A percentile compares a stretch with the other conserved stretches of the same genome.
Conservation (phyloP, 1,140 invertebrate species). For the Choristoneura fumiferana region DNA sequence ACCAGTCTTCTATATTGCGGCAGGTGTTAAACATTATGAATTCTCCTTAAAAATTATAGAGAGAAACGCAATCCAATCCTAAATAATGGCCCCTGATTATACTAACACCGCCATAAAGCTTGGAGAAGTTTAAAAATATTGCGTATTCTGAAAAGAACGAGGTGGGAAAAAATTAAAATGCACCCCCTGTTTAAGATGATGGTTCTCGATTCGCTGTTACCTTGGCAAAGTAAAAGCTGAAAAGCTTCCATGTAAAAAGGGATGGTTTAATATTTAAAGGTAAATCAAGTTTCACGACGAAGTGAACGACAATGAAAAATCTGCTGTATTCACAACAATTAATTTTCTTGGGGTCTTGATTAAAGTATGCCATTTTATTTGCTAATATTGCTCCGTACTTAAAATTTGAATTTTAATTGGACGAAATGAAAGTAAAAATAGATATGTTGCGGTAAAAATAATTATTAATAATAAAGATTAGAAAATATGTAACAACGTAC, state of each 20-base stretch:
- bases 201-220: neutral
- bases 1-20: no score
- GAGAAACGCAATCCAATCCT: slow-evolving; percentile 6
- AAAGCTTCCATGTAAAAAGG: slow-evolving; percentile 6
- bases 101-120: slow-evolving; percentile 17
- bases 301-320: slow-evolving; percentile 8
- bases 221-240: slow-evolving; percentile 3
- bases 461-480: no score
- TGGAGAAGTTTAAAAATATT: slow-evolving; percentile 15
- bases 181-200: slow-evolving; percentile 14
- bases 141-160: slow-evolving; percentile 2
- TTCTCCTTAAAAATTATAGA: neutral
- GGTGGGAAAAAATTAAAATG: slow-evolving; percentile 19
- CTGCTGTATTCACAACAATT: neutral
- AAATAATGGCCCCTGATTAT: slow-evolving; percentile 16
- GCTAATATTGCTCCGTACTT: no score
- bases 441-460: no score
- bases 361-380: no score
- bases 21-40: neutral
- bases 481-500: no score
- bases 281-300: slow-evolving; percentile 5
- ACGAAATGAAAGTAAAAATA: no score
- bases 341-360: no score
- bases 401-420: no score
- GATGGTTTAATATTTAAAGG: slow-evolving; percentile 15